phyloP scores from a whole-genome alignment of 1,140 invertebrate genomes.

The Brevipalpus yothersi region DNA sequence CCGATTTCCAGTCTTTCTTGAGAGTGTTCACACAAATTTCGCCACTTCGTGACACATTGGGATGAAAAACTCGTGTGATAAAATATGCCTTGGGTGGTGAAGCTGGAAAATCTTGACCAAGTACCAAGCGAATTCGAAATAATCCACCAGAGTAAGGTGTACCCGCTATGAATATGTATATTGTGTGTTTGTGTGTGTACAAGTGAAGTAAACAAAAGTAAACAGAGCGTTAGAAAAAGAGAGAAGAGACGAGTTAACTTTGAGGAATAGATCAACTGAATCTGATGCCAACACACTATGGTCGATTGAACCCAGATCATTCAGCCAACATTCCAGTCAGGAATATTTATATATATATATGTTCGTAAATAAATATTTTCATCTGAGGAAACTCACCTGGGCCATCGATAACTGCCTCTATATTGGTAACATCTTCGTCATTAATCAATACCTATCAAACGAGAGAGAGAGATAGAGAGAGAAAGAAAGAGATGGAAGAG shows the following conservation, averaged over 20 bases:
- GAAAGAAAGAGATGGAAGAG: no score
- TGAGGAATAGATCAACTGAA: background rate
- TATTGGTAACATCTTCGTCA: slow-evolving; percentile 72
- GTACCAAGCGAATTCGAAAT: slow-evolving; percentile 64
- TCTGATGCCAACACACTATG: background rate
- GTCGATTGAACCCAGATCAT: no score
- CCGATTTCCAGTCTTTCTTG: slow-evolving; percentile 88
- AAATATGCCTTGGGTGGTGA: slow-evolving; percentile 84
- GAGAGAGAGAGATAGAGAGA: no score
- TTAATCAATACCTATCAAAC: slow-evolving; percentile 30
- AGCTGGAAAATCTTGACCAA: slow-evolving; percentile 78
- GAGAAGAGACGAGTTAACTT: background rate
- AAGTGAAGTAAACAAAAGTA: slow-evolving; percentile 9
- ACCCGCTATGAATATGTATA: no score
- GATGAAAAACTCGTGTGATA: slow-evolving; percentile 89
- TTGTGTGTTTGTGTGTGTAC: slow-evolving; percentile 7
- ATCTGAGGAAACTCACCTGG: slow-evolving; percentile 30
- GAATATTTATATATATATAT: no score
- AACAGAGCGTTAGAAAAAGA: background rate
- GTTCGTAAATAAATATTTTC: no score
- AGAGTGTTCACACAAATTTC: slow-evolving; percentile 94
- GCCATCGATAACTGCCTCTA: slow-evolving; percentile 67
- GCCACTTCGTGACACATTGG: slow-evolving; percentile 76
- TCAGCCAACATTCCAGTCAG: no score
- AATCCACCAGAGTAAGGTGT: slow-evolving; percentile 59